These are phyloP conservation scores for Chalcis sispes DNA, from an alignment of 2,888 invertebrate species.

Conservation along the genomic window DNA sequence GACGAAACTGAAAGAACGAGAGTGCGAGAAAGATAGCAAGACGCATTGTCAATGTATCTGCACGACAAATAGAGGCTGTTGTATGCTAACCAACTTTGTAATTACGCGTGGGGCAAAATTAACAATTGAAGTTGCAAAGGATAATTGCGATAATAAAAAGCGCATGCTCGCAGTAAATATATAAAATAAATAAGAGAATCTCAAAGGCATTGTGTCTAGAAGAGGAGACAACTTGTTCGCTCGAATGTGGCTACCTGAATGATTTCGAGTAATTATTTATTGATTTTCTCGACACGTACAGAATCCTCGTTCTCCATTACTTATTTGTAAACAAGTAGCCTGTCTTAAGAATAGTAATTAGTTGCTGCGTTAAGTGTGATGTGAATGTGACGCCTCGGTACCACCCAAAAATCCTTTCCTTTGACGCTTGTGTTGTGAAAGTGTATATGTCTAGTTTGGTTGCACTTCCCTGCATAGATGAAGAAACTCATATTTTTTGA, in stretches of 20 bases:
- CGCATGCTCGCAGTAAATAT: no score
- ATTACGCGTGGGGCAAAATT: no score
- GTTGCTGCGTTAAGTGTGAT: not conserved
- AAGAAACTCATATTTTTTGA: not conserved
- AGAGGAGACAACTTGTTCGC: conserved; percentile 25
- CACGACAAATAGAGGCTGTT: not conserved
- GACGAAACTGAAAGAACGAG: no score
- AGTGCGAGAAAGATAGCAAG: no score
- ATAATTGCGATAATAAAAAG: no score
- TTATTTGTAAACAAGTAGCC: conserved; percentile 41
- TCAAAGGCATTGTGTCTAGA: not conserved
- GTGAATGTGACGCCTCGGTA: not conserved
- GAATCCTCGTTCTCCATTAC: conserved; percentile 15
- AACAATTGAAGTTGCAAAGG: no score
- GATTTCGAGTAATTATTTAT: conserved; percentile 55
- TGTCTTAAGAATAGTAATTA: not conserved
- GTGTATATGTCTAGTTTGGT: conserved; percentile 14
- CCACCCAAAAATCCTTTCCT: conserved; percentile 7
- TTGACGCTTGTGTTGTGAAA: conserved; percentile 27
- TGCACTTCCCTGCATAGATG: not conserved
- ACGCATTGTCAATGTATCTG: conserved; percentile 1
- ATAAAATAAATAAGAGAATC: no score
- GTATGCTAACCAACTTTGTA: not conserved
- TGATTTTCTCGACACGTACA: conserved; percentile 37
- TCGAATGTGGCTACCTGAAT: conserved; percentile 56